Base-by-base conservation (phyloP, 2,888 invertebrate species). In the Thymelicus sylvestris region DNA sequence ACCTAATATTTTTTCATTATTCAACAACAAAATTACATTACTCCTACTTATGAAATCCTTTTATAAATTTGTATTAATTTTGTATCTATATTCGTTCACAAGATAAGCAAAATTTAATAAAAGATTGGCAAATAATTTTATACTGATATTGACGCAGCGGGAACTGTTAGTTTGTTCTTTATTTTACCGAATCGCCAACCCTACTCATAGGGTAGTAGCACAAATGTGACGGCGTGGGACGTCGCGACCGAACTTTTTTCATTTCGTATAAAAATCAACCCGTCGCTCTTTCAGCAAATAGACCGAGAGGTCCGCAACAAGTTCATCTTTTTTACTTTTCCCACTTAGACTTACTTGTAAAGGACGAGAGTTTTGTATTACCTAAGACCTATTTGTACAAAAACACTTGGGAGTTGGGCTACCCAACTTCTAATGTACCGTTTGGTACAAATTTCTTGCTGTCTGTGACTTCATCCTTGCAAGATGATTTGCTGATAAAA, bases 231-330 rank as follows among this genome's bases (percentile, higher is more conserved):
- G 81, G 80, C 73, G 75, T 76, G 77, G 80, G 80, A 82, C 80
- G 77, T 77, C 80, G 41, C 44, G 24, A 19, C 31, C 50, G 57
- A 87, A 88, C 86, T 88, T 88, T 87, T 88, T 87, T 87, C 85
- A 88, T 88, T 85, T 86, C 63, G 68, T 63, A 63, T 55, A 63
- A 68, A 55, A 55, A 63, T 63, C 68, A 19, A 31, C 57, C 52
- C 47, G 31, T 44, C 52, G 68, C 19, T 19, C 19, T 0, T 68
- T 55, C 68, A 57, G 63, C 63, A 68, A 68, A 68, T 68, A 68
- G 55, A 55, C 62, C 38, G 52, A 63, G 68, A 57, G 52, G 39
- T 39, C 60, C 39, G 41, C 60, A 60, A 60, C 39, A 60, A 67
- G 62, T 68, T 62, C 55, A 62, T 62, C 8, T 48, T 47, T 55